Evolutionary conservation across 92 coral and sea anemone species (phyloP).

Genomic region (Nematostella vectensis): DNA sequence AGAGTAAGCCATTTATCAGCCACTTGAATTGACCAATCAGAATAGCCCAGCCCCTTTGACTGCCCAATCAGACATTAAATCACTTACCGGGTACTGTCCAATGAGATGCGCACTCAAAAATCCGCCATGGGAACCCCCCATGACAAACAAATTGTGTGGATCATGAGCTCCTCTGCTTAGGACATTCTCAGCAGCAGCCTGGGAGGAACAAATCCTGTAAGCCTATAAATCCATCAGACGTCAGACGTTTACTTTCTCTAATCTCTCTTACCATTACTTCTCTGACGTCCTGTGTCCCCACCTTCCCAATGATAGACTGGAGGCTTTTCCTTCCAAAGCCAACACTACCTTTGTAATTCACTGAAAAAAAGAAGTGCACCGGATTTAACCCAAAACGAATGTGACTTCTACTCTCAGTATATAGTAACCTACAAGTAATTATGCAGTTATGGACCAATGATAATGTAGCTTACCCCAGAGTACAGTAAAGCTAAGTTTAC

Average conservation of each 20-base stretch:
- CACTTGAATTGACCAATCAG: too few species aligned
- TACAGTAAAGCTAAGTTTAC: too few species aligned
- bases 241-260: background rate
- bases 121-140: conserved; percentile 96
- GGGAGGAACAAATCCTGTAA: too few species aligned
- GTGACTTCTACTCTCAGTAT: too few species aligned
- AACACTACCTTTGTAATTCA: conserved; percentile 75
- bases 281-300: conserved; percentile 78
- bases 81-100: conserved; percentile 83
- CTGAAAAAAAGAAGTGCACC: conserved; percentile 13
- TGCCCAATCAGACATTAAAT: too few species aligned
- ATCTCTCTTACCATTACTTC: conserved; percentile 70
- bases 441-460: too few species aligned
- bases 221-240: too few species aligned
- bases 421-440: too few species aligned
- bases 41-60: too few species aligned
- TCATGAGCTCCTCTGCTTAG: conserved; percentile 41
- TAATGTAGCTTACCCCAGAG: too few species aligned
- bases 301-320: conserved; percentile 52
- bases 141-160: conserved; percentile 52
- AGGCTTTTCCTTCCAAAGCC: conserved; percentile 72
- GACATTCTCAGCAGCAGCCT: conserved; percentile 66
- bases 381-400: too few species aligned
- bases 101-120: conserved; percentile 69
- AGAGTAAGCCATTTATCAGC: conserved; percentile 47